A percentile compares a stretch with the other conserved stretches of the same genome.
phyloP scores from a whole-genome alignment of 2,797 vertebrate species.

The Crocidura indochinensis region DNA sequence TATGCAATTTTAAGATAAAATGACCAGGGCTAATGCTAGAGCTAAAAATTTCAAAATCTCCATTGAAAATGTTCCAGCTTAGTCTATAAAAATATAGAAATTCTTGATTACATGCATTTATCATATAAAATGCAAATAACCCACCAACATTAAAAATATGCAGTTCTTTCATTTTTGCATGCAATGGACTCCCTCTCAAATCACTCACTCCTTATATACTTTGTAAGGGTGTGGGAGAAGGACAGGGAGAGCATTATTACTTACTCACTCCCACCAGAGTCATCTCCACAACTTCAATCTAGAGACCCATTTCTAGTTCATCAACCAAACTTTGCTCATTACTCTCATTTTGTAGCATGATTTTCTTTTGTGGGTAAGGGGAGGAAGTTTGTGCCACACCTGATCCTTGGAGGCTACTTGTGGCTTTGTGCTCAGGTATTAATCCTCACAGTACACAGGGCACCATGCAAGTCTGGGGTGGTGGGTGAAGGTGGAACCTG shows the following conservation, averaged over 20 bases:
- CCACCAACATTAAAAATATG: constrained; percentile 19
- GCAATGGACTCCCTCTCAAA: background rate
- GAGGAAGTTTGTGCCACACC: too few relatives aligned
- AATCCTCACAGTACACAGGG: too few relatives aligned
- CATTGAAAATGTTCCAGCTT: constrained; percentile 11
- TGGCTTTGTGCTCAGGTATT: too few relatives aligned
- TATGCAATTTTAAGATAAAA: constrained; percentile 73
- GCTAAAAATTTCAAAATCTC: background rate
- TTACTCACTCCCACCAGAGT: background rate
- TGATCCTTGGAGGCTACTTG: too few relatives aligned
- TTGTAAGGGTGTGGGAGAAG: background rate
- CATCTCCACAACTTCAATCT: background rate
- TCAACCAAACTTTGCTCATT: background rate
- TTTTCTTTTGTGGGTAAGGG: background rate
- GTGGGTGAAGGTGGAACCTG: too few relatives aligned
- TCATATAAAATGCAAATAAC: constrained; percentile 47
- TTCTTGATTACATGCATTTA: constrained; percentile 16
- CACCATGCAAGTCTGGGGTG: too few relatives aligned
- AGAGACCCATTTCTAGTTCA: background rate
- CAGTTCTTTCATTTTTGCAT: background rate
- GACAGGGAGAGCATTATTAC: background rate
- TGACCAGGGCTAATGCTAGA: constrained; percentile 45
- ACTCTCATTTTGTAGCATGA: background rate
- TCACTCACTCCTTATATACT: background rate
- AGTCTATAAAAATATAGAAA: constrained; percentile 4